Conservation (phyloP, 2,113 vertebrate genomes). For the Lucifuga dentata region DNA sequence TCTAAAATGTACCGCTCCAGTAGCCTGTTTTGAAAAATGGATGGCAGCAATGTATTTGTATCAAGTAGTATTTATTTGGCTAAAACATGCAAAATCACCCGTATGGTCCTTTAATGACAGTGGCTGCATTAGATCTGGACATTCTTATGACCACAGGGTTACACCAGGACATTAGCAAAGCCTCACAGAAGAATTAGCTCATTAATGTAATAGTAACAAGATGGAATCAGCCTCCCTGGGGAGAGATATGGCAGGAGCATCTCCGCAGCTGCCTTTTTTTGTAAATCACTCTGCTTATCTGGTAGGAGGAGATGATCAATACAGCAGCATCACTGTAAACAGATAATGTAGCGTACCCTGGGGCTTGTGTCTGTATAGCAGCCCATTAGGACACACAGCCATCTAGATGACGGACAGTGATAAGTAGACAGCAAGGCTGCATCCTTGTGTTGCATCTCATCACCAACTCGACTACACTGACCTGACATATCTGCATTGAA, state of each 20-base stretch:
- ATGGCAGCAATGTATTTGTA: too few species aligned
- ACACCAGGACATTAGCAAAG: constrained; percentile 80
- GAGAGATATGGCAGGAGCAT: constrained; percentile 80
- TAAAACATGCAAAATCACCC: too few species aligned
- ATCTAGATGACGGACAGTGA: constrained; percentile 79
- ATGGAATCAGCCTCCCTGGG: constrained; percentile 81
- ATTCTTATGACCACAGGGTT: constrained; percentile 76
- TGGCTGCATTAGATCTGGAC: constrained; percentile 63
- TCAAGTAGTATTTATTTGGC: too few species aligned
- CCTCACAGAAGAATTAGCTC: constrained; percentile 82
- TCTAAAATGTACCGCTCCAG: too few species aligned
- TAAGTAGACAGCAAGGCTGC: constrained; percentile 65
- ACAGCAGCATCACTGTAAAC: constrained; percentile 82
- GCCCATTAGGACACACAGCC: constrained; percentile 77
- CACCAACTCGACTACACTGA: constrained; percentile 43
- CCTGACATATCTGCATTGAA: constrained; percentile 29
- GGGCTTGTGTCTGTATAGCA: constrained; percentile 66
- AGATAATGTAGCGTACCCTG: constrained; percentile 81
- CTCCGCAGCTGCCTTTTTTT: constrained; percentile 80
- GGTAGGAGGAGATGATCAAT: constrained; percentile 83
- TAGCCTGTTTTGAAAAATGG: too few species aligned
- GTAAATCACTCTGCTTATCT: constrained; percentile 85
- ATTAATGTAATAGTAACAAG: constrained; percentile 87
- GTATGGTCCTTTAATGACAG: constrained; percentile 59
- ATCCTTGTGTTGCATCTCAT: constrained; percentile 67